Percentiles rank a stretch among this genome's conserved stretches.
phyloP scores from a whole-genome alignment of 2,888 invertebrate genomes.

The Dermolepida albohirtum region DNA sequence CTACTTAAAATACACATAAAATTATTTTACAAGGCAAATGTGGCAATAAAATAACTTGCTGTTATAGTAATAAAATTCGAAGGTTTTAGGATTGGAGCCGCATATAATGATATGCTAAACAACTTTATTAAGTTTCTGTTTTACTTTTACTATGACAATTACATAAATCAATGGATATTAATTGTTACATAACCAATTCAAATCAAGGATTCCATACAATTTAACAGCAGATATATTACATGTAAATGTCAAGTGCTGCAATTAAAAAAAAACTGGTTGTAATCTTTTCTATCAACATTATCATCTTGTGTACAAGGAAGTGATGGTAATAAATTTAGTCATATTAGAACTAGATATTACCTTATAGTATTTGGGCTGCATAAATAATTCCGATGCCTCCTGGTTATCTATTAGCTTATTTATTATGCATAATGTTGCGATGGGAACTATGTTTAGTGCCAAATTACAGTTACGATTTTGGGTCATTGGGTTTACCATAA shows the following conservation, averaged over 20 bases:
- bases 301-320: slow-evolving; percentile 9
- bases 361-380: slow-evolving; percentile 9
- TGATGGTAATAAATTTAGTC: slow-evolving; percentile 30
- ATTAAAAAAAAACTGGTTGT: neutral
- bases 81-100: neutral
- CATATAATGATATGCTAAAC: neutral
- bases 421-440: slow-evolving; percentile 13
- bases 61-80: neutral
- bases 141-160: neutral
- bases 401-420: slow-evolving; percentile 10
- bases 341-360: slow-evolving; percentile 19
- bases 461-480: slow-evolving; percentile 20
- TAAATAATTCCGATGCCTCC: slow-evolving; percentile 9
- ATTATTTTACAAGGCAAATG: neutral
- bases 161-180: slow-evolving; percentile 14
- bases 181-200: neutral
- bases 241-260: slow-evolving; percentile 4
- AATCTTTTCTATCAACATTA: slow-evolving; percentile 8
- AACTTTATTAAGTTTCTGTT: slow-evolving; percentile 16
- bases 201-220: slow-evolving; percentile 8
- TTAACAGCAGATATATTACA: slow-evolving; percentile 1
- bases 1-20: slow-evolving; percentile 1
- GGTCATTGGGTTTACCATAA: slow-evolving; percentile 12
- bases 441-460: slow-evolving; percentile 15
- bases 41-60: slow-evolving; percentile 1